phyloP scores from a whole-genome alignment of 2,113 vertebrate genomes.

The Lamprologus tigripictilis region DNA sequence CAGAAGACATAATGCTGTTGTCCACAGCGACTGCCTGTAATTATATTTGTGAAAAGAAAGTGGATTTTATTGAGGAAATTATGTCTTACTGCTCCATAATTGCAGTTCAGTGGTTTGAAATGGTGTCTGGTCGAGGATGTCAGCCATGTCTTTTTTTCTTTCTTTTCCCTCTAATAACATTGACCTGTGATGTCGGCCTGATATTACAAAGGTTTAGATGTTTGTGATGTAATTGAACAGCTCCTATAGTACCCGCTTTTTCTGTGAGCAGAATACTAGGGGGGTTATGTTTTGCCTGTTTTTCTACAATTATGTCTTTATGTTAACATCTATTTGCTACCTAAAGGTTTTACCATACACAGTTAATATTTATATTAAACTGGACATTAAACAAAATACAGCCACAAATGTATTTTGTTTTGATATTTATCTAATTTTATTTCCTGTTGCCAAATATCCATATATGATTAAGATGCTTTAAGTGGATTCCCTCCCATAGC shows the following conservation, averaged over 20 bases:
- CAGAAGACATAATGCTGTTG: constrained; percentile 1
- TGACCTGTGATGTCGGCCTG: background rate
- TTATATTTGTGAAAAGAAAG: constrained; percentile 46
- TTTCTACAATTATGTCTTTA: background rate
- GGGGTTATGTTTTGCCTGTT: background rate
- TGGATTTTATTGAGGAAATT: constrained; percentile 63
- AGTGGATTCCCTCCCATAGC: background rate
- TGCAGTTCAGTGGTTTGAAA: constrained; percentile 14
- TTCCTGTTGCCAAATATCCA: background rate
- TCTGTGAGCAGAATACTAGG: background rate
- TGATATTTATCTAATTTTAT: background rate
- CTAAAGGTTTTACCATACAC: no score
- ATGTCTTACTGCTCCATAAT: constrained; percentile 39
- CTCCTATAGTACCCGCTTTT: background rate
- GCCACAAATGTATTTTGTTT: background rate
- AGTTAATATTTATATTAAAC: background rate
- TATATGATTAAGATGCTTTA: background rate
- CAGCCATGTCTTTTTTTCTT: background rate
- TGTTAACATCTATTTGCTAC: background rate
- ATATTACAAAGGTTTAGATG: background rate
- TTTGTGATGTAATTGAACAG: background rate
- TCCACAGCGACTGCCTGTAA: constrained; percentile 31
- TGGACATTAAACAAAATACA: no score
- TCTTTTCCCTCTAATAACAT: background rate
- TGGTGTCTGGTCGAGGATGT: constrained; percentile 18